Evolutionary conservation across 1,140 invertebrate genomes (phyloP), one percentile per base, ranked within the genome.

Genomic region (Drosophila varians): DNA sequence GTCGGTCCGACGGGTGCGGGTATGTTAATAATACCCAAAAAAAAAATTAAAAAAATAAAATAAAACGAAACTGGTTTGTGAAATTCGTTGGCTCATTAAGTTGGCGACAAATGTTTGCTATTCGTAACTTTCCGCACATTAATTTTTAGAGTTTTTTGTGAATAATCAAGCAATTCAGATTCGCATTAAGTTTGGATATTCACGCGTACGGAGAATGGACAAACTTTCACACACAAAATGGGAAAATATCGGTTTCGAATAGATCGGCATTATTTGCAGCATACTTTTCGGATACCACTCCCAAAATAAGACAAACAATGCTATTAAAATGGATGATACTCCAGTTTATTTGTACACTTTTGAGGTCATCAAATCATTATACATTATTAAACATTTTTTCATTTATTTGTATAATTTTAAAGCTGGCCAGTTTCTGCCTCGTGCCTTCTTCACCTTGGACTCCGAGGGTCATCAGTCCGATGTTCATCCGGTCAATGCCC

Each of bases 361-460:
- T 31, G 3, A 31, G 28, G 28, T 12, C 36, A 38, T 5, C 2
- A 12, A 38, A 14, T 31, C 1, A 4, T 9, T 3, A 11, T 31
- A 0, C 2, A 8, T 16, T 16, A 34, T 21, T 4, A 21, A 11
- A n/a, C 7, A 34, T 34, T 9, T 45, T 7, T 11, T n/a, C n/a
- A 8, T 5, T 45, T 0, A 8, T 31, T 2, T 26, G 14, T 38
- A n/a, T 3, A 54, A 8, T 36, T 18, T 21, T 21, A 21, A 21
- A 90, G 89, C 75, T 54, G 89, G 88, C 3, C 89, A 90, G 21
- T 90, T 86, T 11, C 40, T 90, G 49, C 89, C 89, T 1, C 57
- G 72, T 12, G 88, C 89, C 7, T 74, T 89, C 57, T 90, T 74
- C 31, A 90, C 77, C 7, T 23, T 90, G 66, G 89, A 90, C 28